Base-by-base conservation (phyloP, 1,140 invertebrate genomes). In the Tribolium madens region DNA sequence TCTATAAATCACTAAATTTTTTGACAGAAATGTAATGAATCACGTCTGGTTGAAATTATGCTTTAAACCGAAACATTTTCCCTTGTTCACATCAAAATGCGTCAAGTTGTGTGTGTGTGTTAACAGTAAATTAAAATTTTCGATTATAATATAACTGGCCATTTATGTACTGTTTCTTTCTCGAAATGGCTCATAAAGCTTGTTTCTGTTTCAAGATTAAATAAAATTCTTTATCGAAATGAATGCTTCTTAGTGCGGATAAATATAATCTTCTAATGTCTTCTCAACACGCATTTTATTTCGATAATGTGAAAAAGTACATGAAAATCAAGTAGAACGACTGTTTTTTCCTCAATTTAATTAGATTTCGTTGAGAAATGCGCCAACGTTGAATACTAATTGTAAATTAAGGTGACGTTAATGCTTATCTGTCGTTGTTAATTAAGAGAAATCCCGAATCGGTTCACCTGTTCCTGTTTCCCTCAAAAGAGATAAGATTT, bases 301-400 rank as follows among this genome's bases (percentile, higher is more conserved):
- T 64, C 57, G 36, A 64, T 64, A 64, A 64, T 64, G 57, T 64
- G 21, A 64, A 64, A 33, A 64, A 17, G n/a, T 33, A 64, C 57
- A 64, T 13, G 9, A 18, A 3, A 64, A 33, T 31, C n/a, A 33
- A n/a, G 10, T 1, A 3, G 12, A 31, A 64, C 31, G 21, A 14
- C 14, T 33, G 57, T 33, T n/a, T 64, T 64, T 31, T 64, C 26
- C 14, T 13, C 57, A n/a, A 14, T 33, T 64, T 64, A 64, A 64
- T 33, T 21, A 64, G 57, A 64, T 64, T 33, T 12, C 14, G 21
- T 64, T 64, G 26, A 33, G 57, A 31, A 64, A 33, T 64, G 57
- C 26, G 31, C n/a, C 31, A 33, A 12, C 31, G 26, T 26, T 13
- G 57, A 31, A 64, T 64, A 64, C 57, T 64, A 64, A 64, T 64